phyloP scores from a whole-genome alignment of 2,888 invertebrate species.

The Chorisops tibialis region DNA sequence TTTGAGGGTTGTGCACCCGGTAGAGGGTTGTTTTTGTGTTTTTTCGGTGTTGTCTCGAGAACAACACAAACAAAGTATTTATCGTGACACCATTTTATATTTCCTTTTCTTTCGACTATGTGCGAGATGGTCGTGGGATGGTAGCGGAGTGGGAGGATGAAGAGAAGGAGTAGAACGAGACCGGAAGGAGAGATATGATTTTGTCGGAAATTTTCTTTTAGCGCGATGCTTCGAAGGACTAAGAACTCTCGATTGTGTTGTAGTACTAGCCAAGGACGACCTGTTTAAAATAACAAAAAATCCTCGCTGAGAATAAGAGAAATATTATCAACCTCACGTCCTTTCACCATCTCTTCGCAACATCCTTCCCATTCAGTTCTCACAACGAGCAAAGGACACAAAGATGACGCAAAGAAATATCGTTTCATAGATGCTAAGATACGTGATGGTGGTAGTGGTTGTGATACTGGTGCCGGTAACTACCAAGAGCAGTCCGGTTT shows the following conservation, averaged over 20 bases:
- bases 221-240: neutral
- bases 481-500: neutral
- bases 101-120: neutral
- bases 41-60: neutral
- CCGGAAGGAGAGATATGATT: constrained; percentile 1
- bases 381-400: too few relatives aligned
- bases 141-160: too few relatives aligned
- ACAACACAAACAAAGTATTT: neutral
- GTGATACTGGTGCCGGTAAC: too few relatives aligned
- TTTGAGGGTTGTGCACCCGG: neutral
- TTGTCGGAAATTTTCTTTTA: constrained; percentile 1
- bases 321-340: too few relatives aligned
- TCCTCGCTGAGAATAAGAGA: neutral
- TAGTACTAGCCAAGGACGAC: neutral
- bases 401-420: too few relatives aligned
- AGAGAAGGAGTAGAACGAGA: too few relatives aligned
- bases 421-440: too few relatives aligned
- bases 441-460: too few relatives aligned
- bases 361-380: too few relatives aligned
- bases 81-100: constrained; percentile 9
- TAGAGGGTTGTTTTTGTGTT: neutral
- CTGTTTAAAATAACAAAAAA: constrained; percentile 7
- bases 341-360: too few relatives aligned
- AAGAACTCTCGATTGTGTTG: too few relatives aligned
- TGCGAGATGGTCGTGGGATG: too few relatives aligned